Percentiles rank a stretch among this genome's conserved stretches.
Evolutionary conservation across 2,797 vertebrate species (phyloP).

Genomic region (Malacoctenus gilli): DNA sequence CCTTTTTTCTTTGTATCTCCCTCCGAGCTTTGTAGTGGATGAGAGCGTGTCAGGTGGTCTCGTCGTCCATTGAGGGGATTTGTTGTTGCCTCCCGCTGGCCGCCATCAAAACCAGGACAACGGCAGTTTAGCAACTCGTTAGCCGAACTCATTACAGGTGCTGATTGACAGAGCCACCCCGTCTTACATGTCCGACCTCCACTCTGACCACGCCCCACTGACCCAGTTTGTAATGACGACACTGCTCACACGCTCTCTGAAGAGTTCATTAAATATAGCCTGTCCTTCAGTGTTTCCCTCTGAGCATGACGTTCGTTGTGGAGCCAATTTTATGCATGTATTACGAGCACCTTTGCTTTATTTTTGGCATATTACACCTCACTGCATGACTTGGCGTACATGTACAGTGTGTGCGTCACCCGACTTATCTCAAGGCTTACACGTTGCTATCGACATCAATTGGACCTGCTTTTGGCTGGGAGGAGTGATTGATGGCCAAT

Average conservation of each 20-base stretch:
- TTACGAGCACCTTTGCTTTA: conserved; percentile 7
- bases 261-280: conserved; percentile 29
- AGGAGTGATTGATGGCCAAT: conserved; percentile 26
- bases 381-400: conserved; percentile 26
- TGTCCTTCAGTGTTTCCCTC: conserved; percentile 21
- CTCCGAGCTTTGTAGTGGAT: too few species aligned
- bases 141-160: neutral
- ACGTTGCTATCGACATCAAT: neutral
- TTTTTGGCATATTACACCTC: conserved; percentile 16
- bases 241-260: neutral
- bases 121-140: neutral
- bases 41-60: neutral
- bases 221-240: conserved; percentile 14
- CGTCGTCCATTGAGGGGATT: neutral
- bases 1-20: too few species aligned
- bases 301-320: neutral
- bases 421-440: conserved; percentile 24
- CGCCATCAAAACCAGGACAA: neutral
- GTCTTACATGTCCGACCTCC: neutral
- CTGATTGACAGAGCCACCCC: conserved; percentile 7
- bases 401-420: conserved; percentile 19
- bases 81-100: neutral
- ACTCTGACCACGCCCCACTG: conserved; percentile 16
- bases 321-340: conserved; percentile 2
- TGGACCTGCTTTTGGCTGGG: conserved; percentile 1